Base-by-base conservation (phyloP, 2,797 vertebrate species). In the Erethizon dorsatum region DNA sequence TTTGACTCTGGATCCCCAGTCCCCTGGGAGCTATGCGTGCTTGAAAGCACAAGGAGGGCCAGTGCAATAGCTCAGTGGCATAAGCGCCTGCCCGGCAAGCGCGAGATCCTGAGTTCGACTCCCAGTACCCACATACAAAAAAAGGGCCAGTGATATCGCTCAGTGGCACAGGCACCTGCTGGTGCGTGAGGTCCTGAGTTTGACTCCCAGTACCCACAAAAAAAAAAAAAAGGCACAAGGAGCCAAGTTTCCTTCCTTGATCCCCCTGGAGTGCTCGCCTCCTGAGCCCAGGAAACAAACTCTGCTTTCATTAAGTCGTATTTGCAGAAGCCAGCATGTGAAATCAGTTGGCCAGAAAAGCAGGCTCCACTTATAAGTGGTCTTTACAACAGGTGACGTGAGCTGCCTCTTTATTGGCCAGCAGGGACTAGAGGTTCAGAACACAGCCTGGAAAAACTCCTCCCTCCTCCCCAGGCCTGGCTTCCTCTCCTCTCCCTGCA, bases 271-370 rank as follows among this genome's bases (percentile, higher is more conserved):
- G 28, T 9, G n/a, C 50, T 54, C 14, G 37, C 33, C 54, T 65
- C 73, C 75, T 7, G 45, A 73, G 77, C 15, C 67, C 86, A 61
- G 88, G 47, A 92, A 90, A 83, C 92, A 95, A 84, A 6, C 41
- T 24, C 82, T 17, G 45, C 69, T 84, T 87, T 93, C 92, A 86
- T n/a, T 15, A 41, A 86, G 41, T 57, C 56, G 5, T 9, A 61
- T 92, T 85, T 94, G 88, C 90, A 54, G 77, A 47, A 2, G 31
- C 57, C 61, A 92, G 41, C 65, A 63, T 77, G 61, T 4, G 15
- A 61, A 56, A 28, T 5, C 24, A 22, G 41, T 14, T 41, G 89
- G 15, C 6, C 24, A 41, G 61, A 80, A 78, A 28, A 6, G 6
- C 2, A 26, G 18, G 18, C 26, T 54, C 33, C 0, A 5, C 57